Evolutionary conservation across 2,888 invertebrate species (phyloP).

Genomic region (Portevinia maculata): DNA sequence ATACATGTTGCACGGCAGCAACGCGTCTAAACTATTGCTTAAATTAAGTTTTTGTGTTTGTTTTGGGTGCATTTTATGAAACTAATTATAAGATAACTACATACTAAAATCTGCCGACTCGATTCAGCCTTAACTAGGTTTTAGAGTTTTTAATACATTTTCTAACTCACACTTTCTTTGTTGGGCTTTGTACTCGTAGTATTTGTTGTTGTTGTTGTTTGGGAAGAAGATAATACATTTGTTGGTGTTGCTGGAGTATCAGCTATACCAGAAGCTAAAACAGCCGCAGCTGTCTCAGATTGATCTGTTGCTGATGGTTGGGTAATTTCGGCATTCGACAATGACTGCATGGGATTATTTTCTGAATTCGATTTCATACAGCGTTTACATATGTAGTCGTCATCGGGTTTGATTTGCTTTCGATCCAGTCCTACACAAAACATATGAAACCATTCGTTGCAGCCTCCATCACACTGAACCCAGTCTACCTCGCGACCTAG

Average conservation of each 20-base stretch:
- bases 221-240: slow-evolving; percentile 12
- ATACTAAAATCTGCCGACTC: not conserved
- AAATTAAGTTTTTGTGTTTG: slow-evolving; percentile 7
- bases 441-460: slow-evolving; percentile 99
- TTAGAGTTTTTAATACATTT: not conserved
- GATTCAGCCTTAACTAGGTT: not conserved
- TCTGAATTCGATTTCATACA: slow-evolving; percentile 80
- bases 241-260: not conserved
- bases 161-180: slow-evolving; percentile 60
- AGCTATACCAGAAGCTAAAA: not conserved
- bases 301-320: slow-evolving; percentile 14
- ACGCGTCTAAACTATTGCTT: slow-evolving; percentile 4
- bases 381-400: slow-evolving; percentile 91
- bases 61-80: slow-evolving; percentile 14
- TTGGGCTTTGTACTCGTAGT: slow-evolving; percentile 54
- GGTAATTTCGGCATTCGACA: slow-evolving; percentile 10
- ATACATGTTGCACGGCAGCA: slow-evolving; percentile 10
- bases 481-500: slow-evolving; percentile 95
- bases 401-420: slow-evolving; percentile 92
- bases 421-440: slow-evolving; percentile 95
- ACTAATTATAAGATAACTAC: not conserved
- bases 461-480: slow-evolving; percentile 98
- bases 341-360: not conserved
- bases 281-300: not conserved
- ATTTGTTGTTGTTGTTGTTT: slow-evolving; percentile 4